A percentile compares a stretch with the other conserved stretches of the same genome.
phyloP scores from a whole-genome alignment of 2,888 invertebrate genomes.

The Hypsopygia costalis region DNA sequence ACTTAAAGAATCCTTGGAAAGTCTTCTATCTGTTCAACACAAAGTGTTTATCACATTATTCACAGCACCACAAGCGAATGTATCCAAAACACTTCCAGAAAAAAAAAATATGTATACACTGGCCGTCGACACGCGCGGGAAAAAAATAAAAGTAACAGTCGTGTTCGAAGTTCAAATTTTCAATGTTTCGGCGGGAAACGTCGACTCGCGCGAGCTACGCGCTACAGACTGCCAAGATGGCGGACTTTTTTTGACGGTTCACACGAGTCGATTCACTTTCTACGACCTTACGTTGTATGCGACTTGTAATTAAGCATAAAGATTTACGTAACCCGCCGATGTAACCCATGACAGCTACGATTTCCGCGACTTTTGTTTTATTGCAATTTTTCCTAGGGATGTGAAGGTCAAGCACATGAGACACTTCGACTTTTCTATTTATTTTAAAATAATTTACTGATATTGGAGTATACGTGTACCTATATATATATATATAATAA shows the following conservation, averaged over 20 bases:
- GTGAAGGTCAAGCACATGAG: too few relatives aligned
- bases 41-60: conserved; percentile 65
- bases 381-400: too few relatives aligned
- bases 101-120: conserved; percentile 41
- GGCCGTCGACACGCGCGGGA: conserved; percentile 46
- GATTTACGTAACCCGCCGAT: conserved; percentile 71
- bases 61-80: conserved; percentile 48
- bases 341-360: conserved; percentile 59
- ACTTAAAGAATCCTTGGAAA: conserved; percentile 42
- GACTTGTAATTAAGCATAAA: conserved; percentile 75
- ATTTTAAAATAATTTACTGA: too few relatives aligned
- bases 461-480: too few relatives aligned
- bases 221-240: conserved; percentile 76
- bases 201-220: conserved; percentile 64
- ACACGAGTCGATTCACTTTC: conserved; percentile 80
- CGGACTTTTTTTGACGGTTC: conserved; percentile 76
- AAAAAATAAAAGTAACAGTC: conserved; percentile 40
- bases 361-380: conserved; percentile 47
- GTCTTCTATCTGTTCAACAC: conserved; percentile 35
- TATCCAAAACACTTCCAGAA: conserved; percentile 38
- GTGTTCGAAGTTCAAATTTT: conserved; percentile 53
- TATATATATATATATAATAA: too few relatives aligned
- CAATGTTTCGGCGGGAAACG: conserved; percentile 63
- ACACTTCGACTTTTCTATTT: too few relatives aligned
- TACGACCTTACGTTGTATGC: conserved; percentile 78